Evolutionary conservation across 2,113 vertebrate genomes (phyloP).

Genomic region (Tragelaphus scriptus): DNA sequence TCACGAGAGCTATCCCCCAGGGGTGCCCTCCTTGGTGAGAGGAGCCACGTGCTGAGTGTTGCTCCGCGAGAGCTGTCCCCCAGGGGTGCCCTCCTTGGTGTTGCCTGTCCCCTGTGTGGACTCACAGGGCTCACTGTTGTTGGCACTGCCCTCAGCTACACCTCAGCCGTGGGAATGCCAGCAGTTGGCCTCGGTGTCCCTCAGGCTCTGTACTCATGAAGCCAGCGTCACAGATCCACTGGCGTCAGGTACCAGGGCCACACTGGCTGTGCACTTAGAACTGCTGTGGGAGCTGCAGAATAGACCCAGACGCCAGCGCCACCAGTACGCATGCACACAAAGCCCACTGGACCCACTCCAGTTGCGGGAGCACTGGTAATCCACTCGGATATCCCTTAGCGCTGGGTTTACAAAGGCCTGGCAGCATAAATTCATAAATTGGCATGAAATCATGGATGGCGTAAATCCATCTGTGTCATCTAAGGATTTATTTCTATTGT

Average conservation of each 20-base stretch:
- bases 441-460: rapidly evolving
- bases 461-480: not conserved
- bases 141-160: not conserved
- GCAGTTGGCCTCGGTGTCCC: not conserved
- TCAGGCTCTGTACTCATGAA: not conserved
- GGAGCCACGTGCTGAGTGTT: not conserved
- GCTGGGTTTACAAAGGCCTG: not conserved
- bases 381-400: too few species aligned
- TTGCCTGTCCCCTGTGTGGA: not conserved
- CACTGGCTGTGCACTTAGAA: too few species aligned
- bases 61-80: not conserved
- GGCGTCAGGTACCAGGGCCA: too few species aligned
- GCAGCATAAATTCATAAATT: not conserved
- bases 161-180: not conserved
- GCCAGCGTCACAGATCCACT: not conserved
- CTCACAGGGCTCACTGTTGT: not conserved
- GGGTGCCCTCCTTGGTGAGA: not conserved
- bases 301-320: too few species aligned
- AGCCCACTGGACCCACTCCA: too few species aligned
- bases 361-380: rapidly evolving
- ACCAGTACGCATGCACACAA: too few species aligned
- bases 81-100: not conserved
- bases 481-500: not conserved
- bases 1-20: not conserved
- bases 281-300: too few species aligned